Conservation (phyloP, 2,888 invertebrate genomes). For the Mesoligia furuncula region DNA sequence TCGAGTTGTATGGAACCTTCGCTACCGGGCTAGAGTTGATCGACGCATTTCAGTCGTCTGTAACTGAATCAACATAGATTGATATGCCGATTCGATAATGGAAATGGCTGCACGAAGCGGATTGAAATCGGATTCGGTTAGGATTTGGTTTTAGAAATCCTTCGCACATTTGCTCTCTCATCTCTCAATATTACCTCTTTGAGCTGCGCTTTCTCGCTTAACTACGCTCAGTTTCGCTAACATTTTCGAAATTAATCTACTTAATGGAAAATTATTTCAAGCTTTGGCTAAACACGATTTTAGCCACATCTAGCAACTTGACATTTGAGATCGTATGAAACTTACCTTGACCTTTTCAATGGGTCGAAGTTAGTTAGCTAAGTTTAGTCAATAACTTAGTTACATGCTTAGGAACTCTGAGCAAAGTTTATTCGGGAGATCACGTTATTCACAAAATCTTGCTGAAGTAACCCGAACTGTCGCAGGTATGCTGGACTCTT, state of each 20-base stretch:
- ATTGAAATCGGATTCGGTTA: constrained; percentile 13
- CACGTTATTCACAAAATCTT: constrained; percentile 32
- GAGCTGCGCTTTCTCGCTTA: not conserved
- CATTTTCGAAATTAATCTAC: not conserved
- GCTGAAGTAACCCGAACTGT: not conserved
- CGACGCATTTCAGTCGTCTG: constrained; percentile 3
- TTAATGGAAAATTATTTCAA: too few relatives aligned
- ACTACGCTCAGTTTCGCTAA: not conserved
- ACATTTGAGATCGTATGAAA: not conserved
- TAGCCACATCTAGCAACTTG: not conserved
- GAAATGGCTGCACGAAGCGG: constrained; percentile 15
- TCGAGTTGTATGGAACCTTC: too few relatives aligned
- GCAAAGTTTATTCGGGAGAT: constrained; percentile 5
- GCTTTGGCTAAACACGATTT: not conserved
- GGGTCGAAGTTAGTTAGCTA: constrained; percentile 9
- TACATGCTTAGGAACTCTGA: constrained; percentile 21
- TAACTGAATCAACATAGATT: constrained; percentile 39
- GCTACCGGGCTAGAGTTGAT: not conserved
- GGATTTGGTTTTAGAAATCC: constrained; percentile 13
- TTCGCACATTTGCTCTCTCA: not conserved
- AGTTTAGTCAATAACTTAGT: constrained; percentile 30
- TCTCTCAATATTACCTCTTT: constrained; percentile 6
- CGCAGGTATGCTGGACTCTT: too few relatives aligned
- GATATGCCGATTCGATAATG: constrained; percentile 37
- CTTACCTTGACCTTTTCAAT: constrained; percentile 14